These are phyloP conservation scores for Garrulus glandarius DNA, from an alignment of 2,797 vertebrate genomes.

Conservation along the genomic window DNA sequence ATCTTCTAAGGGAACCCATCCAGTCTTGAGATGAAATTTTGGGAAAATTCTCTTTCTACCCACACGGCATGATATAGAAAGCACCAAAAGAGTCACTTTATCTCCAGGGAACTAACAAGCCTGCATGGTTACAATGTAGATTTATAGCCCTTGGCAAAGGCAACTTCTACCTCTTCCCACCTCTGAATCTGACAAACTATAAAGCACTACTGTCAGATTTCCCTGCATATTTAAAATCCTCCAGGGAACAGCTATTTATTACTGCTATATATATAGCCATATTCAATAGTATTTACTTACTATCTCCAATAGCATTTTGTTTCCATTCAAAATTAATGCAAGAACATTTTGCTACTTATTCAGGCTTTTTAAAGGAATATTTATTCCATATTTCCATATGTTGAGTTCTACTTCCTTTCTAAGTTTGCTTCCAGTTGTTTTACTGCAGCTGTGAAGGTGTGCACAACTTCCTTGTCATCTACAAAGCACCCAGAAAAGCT, in stretches of 20 bases:
- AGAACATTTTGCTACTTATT: not conserved
- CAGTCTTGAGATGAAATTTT: not conserved
- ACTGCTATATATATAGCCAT: not conserved
- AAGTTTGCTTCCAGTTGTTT: not conserved
- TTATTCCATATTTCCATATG: not conserved
- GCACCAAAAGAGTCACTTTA: not conserved
- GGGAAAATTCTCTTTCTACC: not conserved
- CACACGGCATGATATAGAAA: not conserved
- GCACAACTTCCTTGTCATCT: not conserved
- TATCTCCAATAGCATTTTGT: not conserved
- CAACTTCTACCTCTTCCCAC: not conserved
- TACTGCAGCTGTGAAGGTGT: not conserved
- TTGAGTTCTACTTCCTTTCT: not conserved
- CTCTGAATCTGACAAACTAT: not conserved
- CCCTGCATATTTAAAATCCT: not conserved
- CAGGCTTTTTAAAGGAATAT: not conserved
- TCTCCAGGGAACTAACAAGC: not conserved
- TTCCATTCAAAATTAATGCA: not conserved
- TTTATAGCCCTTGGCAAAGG: not conserved
- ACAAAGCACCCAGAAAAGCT: not conserved
- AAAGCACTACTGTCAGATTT: not conserved
- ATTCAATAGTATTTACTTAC: not conserved
- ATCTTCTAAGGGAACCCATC: not conserved
- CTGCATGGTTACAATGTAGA: not conserved
- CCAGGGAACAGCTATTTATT: not conserved